Evolutionary conservation across 2,888 invertebrate genomes (phyloP).

Genomic region (Dicycla oo): DNA sequence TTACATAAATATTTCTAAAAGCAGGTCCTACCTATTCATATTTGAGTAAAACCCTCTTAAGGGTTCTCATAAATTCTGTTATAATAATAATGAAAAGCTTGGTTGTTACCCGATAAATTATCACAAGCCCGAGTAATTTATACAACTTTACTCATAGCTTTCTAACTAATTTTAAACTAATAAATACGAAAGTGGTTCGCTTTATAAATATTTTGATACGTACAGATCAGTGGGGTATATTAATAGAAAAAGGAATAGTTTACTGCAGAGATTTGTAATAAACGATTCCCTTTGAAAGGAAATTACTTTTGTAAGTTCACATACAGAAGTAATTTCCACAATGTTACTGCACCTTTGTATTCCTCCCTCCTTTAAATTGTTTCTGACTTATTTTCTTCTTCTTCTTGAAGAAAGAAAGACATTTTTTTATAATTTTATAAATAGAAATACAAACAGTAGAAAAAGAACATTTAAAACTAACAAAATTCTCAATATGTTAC

Average conservation of each 20-base stretch:
- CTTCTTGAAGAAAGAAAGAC: too few relatives aligned
- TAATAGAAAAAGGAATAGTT: neutral
- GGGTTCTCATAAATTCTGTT: neutral
- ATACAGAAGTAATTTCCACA: too few relatives aligned
- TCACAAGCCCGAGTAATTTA: slow-evolving; percentile 11
- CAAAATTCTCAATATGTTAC: too few relatives aligned
- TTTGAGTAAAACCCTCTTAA: neutral
- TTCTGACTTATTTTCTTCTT: too few relatives aligned
- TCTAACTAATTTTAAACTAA: slow-evolving; percentile 20
- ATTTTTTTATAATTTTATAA: too few relatives aligned
- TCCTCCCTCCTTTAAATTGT: too few relatives aligned
- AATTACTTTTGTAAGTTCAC: too few relatives aligned
- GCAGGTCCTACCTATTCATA: neutral
- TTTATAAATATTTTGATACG: neutral
- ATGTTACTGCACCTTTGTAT: too few relatives aligned
- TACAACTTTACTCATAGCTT: slow-evolving; percentile 1
- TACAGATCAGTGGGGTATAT: neutral
- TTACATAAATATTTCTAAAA: neutral
- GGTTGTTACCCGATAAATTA: slow-evolving; percentile 6
- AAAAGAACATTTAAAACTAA: too few relatives aligned
- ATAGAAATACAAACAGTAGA: too few relatives aligned
- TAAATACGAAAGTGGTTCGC: neutral
- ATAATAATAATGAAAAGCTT: neutral
- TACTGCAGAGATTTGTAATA: neutral
- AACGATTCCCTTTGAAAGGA: neutral